Evolutionary conservation across 2,797 vertebrate species (phyloP).

Genomic region (Chelmon rostratus): DNA sequence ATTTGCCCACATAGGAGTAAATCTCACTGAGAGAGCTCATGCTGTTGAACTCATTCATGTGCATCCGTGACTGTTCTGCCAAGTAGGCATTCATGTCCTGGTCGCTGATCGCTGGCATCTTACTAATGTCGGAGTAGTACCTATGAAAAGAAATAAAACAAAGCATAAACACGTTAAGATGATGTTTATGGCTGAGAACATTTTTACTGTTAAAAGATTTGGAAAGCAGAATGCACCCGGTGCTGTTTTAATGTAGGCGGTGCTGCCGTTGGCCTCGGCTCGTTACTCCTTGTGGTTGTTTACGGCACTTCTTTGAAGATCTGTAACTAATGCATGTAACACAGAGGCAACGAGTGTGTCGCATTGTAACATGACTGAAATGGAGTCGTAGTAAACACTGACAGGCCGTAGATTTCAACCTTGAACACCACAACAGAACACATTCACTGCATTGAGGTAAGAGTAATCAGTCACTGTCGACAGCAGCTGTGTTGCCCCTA

Average conservation of each 20-base stretch:
- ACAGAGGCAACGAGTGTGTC: slow-evolving; percentile 42
- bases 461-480: slow-evolving; percentile 95
- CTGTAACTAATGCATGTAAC: slow-evolving; percentile 1
- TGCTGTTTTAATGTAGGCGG: slow-evolving; percentile 18
- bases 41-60: slow-evolving; percentile 98
- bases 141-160: slow-evolving; percentile 73
- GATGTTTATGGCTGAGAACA: neutral
- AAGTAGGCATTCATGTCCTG: slow-evolving; percentile 99
- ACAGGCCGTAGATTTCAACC: slow-evolving; percentile 50
- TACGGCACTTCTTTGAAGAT: slow-evolving; percentile 19
- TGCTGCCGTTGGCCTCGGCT: slow-evolving; percentile 15
- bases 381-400: slow-evolving; percentile 53
- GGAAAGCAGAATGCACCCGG: slow-evolving; percentile 10
- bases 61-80: slow-evolving; percentile 98
- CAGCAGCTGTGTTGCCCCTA: slow-evolving; percentile 92
- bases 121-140: slow-evolving; percentile 98
- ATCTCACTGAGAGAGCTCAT: slow-evolving; percentile 99
- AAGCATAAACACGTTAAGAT: slow-evolving; percentile 30
- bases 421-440: slow-evolving; percentile 40
- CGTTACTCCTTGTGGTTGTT: slow-evolving; percentile 5
- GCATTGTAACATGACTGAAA: slow-evolving; percentile 58
- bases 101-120: slow-evolving; percentile 98
- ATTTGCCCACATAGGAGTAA: slow-evolving; percentile 98
- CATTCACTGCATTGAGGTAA: slow-evolving; percentile 72
- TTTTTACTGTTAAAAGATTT: neutral